phyloP scores from a whole-genome alignment of 2,113 vertebrate genomes.

The Vicugna pacos region DNA sequence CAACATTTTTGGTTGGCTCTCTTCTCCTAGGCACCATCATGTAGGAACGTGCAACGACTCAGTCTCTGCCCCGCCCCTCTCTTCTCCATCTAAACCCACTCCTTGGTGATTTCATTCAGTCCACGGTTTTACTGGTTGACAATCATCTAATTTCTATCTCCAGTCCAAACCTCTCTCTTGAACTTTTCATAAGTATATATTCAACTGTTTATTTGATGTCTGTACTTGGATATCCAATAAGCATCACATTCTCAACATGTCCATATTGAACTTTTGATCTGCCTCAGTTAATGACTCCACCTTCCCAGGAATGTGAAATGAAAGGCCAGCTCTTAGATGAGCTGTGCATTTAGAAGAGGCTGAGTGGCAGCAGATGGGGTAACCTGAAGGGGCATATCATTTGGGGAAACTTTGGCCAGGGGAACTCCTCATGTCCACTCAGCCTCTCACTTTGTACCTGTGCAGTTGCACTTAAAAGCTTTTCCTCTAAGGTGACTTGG shows the following conservation, averaged over 20 bases:
- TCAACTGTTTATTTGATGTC: not conserved
- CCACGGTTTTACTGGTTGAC: not conserved
- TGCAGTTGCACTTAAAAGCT: not conserved
- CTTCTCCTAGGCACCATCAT: not conserved
- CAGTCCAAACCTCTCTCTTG: not conserved
- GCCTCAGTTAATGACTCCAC: not conserved
- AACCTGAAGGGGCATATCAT: rapidly evolving
- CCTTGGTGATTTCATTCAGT: not conserved
- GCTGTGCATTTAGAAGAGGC: not conserved
- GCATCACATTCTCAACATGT: not conserved
- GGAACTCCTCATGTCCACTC: not conserved
- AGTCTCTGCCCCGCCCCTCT: not conserved
- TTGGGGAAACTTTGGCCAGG: not conserved
- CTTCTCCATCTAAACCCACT: not conserved
- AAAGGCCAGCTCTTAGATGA: not conserved
- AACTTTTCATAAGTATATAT: not conserved
- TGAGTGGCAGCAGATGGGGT: not conserved
- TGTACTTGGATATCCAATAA: not conserved
- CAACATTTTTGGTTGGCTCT: not conserved
- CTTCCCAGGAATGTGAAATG: not conserved
- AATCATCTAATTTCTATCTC: not conserved
- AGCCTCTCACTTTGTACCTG: not conserved
- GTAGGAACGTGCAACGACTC: not conserved
- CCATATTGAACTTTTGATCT: not conserved
- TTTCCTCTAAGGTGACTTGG: not conserved